Conservation (phyloP, 2,888 invertebrate genomes). For the Napeogenes inachia region DNA sequence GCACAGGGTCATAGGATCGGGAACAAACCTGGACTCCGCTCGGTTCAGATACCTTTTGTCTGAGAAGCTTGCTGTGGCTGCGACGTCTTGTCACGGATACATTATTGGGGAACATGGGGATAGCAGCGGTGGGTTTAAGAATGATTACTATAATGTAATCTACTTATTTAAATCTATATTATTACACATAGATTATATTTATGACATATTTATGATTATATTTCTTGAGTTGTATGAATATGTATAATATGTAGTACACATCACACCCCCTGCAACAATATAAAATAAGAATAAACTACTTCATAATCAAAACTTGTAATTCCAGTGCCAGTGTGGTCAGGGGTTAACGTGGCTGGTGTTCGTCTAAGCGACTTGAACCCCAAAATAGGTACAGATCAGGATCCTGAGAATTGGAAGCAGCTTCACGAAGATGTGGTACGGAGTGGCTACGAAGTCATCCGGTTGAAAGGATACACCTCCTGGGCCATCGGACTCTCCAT, state of each 20-base stretch:
- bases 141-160: too few relatives aligned
- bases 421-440: conserved; percentile 88
- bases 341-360: conserved; percentile 94
- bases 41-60: conserved; percentile 93
- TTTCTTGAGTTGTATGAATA: too few relatives aligned
- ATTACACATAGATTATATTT: too few relatives aligned
- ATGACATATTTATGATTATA: too few relatives aligned
- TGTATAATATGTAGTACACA: too few relatives aligned
- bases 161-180: too few relatives aligned
- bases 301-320: conserved; percentile 1
- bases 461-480: conserved; percentile 92
- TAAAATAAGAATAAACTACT: background rate
- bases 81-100: conserved; percentile 93
- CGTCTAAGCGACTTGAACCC: conserved; percentile 87
- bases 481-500: conserved; percentile 93
- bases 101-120: conserved; percentile 97
- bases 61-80: conserved; percentile 87
- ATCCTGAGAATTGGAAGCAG: conserved; percentile 87
- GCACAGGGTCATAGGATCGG: conserved; percentile 92
- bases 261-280: too few relatives aligned
- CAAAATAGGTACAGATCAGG: conserved; percentile 82
- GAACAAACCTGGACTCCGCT: conserved; percentile 95
- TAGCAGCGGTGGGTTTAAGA: conserved; percentile 80
- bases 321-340: conserved; percentile 94
- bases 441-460: conserved; percentile 92